phyloP scores from a whole-genome alignment of 37 sponge, comb jelly and placozoan genomes.

The Hormiphora californensis region DNA sequence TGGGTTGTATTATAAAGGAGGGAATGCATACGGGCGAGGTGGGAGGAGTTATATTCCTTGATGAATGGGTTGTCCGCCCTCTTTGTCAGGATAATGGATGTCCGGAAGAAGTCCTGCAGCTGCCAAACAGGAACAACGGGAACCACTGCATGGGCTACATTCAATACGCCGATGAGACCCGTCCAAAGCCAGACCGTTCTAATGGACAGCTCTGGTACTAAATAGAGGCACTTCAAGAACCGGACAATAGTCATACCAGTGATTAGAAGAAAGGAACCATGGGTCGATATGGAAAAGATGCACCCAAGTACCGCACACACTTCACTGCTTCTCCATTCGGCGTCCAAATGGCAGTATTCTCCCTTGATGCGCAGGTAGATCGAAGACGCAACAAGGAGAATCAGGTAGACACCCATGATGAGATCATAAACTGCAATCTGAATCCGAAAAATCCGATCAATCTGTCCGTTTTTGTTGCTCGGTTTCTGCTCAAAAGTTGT shows the following conservation, averaged over 20 bases:
- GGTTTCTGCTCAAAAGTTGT: not conserved
- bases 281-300: not conserved
- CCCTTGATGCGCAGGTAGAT: not conserved
- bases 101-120: not conserved
- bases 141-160: not conserved
- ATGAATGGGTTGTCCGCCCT: constrained; percentile 7
- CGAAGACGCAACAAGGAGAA: not conserved
- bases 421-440: not conserved
- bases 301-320: not conserved
- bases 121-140: not conserved
- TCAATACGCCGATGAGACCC: not conserved
- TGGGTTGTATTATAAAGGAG: too few species aligned
- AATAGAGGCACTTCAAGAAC: not conserved
- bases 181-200: not conserved
- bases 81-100: not conserved
- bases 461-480: not conserved
- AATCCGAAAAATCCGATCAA: not conserved
- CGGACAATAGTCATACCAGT: not conserved
- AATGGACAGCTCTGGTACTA: too few species aligned
- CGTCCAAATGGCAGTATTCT: not conserved
- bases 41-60: too few species aligned
- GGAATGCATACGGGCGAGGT: too few species aligned
- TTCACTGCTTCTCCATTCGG: not conserved
- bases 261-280: not conserved
- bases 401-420: constrained; percentile 2